Conservation (phyloP, 1,140 invertebrate genomes). For the Rhyzopertha dominica region DNA sequence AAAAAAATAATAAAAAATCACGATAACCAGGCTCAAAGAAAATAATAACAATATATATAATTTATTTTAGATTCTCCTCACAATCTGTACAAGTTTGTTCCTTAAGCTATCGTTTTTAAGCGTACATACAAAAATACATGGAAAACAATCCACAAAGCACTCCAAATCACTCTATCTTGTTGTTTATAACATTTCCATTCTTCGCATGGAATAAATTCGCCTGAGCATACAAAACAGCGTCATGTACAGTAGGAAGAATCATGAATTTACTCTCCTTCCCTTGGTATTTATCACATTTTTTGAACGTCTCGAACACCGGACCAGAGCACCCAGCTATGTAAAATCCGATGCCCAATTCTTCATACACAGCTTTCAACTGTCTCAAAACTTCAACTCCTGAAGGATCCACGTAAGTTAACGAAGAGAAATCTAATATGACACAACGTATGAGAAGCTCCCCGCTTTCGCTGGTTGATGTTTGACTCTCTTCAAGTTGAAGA, state of each 20-base stretch:
- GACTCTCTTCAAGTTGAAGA: conserved; percentile 41
- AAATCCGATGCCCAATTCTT: conserved; percentile 51
- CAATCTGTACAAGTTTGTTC: too few species aligned
- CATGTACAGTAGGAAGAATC: conserved; percentile 66
- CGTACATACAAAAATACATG: too few species aligned
- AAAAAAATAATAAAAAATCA: too few species aligned
- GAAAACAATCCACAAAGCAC: too few species aligned
- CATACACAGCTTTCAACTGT: conserved; percentile 53
- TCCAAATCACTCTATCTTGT: too few species aligned
- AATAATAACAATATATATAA: too few species aligned
- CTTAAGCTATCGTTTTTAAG: too few species aligned
- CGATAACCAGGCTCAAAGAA: too few species aligned
- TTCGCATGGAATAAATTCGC: too few species aligned
- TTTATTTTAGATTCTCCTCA: too few species aligned
- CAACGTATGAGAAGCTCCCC: conserved; percentile 24
- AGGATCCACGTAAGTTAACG: conserved; percentile 64
- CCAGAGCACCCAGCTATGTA: conserved; percentile 60
- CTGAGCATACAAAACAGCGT: conserved; percentile 61
- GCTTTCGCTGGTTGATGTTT: background rate
- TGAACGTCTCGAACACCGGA: conserved; percentile 61
- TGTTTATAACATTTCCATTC: too few species aligned
- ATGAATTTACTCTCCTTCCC: conserved; percentile 50
- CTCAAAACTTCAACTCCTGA: conserved; percentile 57
- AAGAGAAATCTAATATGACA: conserved; percentile 62
- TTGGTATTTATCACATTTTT: conserved; percentile 55